Conservation (phyloP, 2,797 vertebrate genomes). For the Trachops cirrhosus region DNA sequence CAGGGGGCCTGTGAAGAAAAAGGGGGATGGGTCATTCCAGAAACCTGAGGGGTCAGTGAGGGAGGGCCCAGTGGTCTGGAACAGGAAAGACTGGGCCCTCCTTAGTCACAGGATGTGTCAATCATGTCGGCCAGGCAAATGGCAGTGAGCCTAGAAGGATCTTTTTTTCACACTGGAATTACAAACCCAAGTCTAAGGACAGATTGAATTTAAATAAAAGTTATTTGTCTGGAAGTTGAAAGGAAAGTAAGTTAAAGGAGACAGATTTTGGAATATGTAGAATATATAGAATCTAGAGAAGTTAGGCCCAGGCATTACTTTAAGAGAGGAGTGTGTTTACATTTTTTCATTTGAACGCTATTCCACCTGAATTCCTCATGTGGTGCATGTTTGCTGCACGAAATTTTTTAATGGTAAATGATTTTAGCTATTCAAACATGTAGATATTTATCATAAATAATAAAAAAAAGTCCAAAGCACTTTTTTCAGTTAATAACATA, state of each 20-base stretch:
- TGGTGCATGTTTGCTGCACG: background rate
- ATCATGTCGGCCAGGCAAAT: background rate
- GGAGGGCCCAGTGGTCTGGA: background rate
- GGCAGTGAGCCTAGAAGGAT: background rate
- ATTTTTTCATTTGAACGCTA: background rate
- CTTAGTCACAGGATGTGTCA: background rate
- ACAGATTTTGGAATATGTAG: background rate
- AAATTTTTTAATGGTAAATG: background rate
- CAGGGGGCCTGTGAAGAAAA: background rate
- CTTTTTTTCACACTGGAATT: background rate
- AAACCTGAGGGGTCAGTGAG: background rate
- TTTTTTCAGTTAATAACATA: background rate
- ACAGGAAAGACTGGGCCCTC: background rate
- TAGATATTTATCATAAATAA: background rate
- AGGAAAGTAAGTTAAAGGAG: constrained; percentile 1
- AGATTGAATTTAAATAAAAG: background rate
- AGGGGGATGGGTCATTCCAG: background rate
- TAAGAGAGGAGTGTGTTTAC: background rate
- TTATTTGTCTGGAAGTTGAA: constrained; percentile 35
- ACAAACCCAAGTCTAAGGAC: background rate
- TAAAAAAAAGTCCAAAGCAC: background rate
- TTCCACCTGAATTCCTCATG: background rate
- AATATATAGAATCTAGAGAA: background rate
- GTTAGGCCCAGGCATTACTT: background rate
- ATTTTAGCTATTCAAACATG: background rate